These are phyloP conservation scores for Eupithecia exiguata DNA, from an alignment of 2,888 invertebrate genomes.

Conservation along the genomic window DNA sequence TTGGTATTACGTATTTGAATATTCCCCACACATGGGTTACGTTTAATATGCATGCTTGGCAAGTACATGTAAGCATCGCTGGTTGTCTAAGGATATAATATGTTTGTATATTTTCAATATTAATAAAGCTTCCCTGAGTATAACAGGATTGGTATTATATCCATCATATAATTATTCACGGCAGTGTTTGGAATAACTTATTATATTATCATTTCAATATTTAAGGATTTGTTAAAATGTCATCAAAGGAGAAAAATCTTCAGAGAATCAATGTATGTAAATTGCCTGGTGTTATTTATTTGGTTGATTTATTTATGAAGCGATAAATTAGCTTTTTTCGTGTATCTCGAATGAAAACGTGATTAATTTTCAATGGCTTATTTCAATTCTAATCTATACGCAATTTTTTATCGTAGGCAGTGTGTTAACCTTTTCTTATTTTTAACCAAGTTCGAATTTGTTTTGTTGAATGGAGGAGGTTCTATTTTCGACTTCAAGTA, in stretches of 20 bases:
- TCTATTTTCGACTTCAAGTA: no score
- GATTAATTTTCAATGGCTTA: background rate
- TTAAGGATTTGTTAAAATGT: slow-evolving; percentile 17
- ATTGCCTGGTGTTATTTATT: slow-evolving; percentile 1
- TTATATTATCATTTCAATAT: slow-evolving; percentile 27
- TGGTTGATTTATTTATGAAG: slow-evolving; percentile 6
- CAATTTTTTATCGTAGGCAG: background rate
- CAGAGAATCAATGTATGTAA: slow-evolving; percentile 16
- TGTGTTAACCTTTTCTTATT: background rate
- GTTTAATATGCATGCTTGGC: slow-evolving; percentile 6
- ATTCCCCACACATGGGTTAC: background rate
- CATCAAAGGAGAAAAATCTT: background rate
- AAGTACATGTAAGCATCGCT: slow-evolving; percentile 11
- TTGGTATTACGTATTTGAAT: background rate
- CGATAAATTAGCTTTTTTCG: background rate
- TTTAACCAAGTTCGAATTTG: background rate
- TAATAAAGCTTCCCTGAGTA: slow-evolving; percentile 38
- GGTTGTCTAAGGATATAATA: slow-evolving; percentile 30
- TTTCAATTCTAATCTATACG: background rate
- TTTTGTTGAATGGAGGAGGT: no score
- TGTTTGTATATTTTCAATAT: slow-evolving; percentile 27
- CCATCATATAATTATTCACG: slow-evolving; percentile 37
- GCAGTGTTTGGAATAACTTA: slow-evolving; percentile 29
- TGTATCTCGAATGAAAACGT: background rate
- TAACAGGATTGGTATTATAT: slow-evolving; percentile 35